These are phyloP conservation scores for Tinamus major DNA, from an alignment of 2,797 vertebrate genomes.

Conservation along the genomic window DNA sequence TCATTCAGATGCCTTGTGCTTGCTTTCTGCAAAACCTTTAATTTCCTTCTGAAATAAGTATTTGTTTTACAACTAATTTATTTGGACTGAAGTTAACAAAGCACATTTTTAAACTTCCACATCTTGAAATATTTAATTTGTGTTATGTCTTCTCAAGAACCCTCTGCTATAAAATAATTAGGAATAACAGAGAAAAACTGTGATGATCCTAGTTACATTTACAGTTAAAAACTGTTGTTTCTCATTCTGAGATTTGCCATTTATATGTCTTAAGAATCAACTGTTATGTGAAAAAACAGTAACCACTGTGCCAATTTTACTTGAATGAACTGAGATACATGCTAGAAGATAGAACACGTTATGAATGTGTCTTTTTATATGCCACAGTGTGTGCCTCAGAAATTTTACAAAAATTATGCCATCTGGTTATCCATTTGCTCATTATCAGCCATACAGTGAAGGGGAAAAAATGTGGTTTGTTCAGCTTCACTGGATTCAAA, in stretches of 20 bases:
- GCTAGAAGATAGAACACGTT: not conserved
- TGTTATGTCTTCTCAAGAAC: not conserved
- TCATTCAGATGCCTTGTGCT: not conserved
- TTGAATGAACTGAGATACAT: not conserved
- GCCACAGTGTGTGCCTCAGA: not conserved
- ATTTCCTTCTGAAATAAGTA: not conserved
- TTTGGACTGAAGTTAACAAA: not conserved
- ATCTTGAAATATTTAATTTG: not conserved
- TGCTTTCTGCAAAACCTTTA: not conserved
- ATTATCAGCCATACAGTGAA: slow-evolving; percentile 12
- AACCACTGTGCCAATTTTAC: not conserved
- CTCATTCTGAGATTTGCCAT: not conserved
- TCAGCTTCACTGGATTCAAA: slow-evolving; percentile 18
- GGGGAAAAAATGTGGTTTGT: not conserved
- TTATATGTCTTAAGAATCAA: not conserved
- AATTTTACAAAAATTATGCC: slow-evolving; percentile 34
- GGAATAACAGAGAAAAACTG: not conserved
- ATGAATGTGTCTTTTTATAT: not conserved
- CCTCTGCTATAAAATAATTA: not conserved
- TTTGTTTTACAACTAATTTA: not conserved
- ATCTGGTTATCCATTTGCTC: slow-evolving; percentile 47
- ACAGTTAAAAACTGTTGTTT: not conserved
- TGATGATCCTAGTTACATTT: not conserved
- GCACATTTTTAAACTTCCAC: not conserved
- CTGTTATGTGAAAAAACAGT: not conserved